Evolutionary conservation across 2,888 invertebrate genomes (phyloP), one percentile per base, ranked within the genome.

Genomic region (Lasioglossum malachurum): DNA sequence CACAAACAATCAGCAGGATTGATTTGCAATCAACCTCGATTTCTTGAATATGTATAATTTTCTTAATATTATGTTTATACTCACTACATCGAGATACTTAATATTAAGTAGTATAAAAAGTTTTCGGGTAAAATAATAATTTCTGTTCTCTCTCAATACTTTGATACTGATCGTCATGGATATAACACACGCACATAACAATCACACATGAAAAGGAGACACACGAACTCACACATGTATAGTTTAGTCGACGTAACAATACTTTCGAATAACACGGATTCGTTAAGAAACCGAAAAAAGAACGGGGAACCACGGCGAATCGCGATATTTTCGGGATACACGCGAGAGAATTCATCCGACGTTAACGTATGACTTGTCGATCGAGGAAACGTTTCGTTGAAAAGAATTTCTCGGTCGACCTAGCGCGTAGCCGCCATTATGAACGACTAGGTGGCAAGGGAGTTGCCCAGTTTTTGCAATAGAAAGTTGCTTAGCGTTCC

Each of bases 341-440:
- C 77, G 19, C 7, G 75, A 53, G 49, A 82, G 44, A 38, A 77
- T 76, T 71, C 57, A 35, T 31, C 14, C 7, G 7, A 23, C 35
- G 14, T n/a, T 71, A 69, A 69, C 35, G 67, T 79, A 75, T 77
- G 71, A 83, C 77, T 88, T 53, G 69, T 77, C 57, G 69, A 60
- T 81, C 85, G 31, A 44, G 69, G 69, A 74, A 75, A 80, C 82
- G 75, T 80, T 75, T 78, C 27, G 12, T 35, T 23, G 71, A 60
- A 86, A 83, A 78, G 84, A 88, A 88, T 91, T 86, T 89, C 88
- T 88, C 87, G 86, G 49, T 80, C 81, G 84, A 87, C 75, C 85
- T 76, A 88, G 75, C 86, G 75, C 86, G 84, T 81, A 87, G 92
- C 91, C 92, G 93, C 93, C 92, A 93, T 93, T 93, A 75, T 90